Evolutionary conservation across 2,113 vertebrate genomes (phyloP), one percentile per base, ranked within the genome.

Genomic region (Rallus limicola): DNA sequence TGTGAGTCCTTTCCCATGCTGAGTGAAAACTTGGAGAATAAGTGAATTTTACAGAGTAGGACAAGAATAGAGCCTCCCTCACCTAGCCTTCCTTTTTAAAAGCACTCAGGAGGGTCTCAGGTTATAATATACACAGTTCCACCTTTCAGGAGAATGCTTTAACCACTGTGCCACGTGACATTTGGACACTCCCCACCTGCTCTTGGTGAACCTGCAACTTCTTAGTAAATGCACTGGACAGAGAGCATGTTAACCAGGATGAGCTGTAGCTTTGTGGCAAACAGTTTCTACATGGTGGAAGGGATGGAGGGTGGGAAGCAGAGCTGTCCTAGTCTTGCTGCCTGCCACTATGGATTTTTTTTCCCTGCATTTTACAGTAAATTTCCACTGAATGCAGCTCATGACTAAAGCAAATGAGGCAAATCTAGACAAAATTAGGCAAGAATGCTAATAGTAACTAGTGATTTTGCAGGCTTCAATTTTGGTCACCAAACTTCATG

Each of bases 1-100:
- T 5, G 80, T 9, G 4, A 1, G 8, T 70, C 11, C 14, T 83
- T 86, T 81, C 33, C 16, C 21, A 74, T 0, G 0, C 0, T 55
- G 14, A 88, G 20, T 40, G 36, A 88, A 72, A 86, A 82, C 20
- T 42, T 33, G 14, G 11, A 86, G 52, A 80, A 86, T 53, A 91
- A 89, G 59, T 46, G 0, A 68, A 63, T 92, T 84, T 71, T 75
- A 46, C 9, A 8, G 28, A 64, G 40, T 5, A 69, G 44, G 29
- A 62, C 23, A 44, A 15, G 19, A 74, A 74, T 1, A 78, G 38
- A 48, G n/a, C 12, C 26, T 72, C 26, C 20, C 8, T 70, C 36
- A 24, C 56, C 70, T 36, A 74, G 36, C 4, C 36, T 67, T 89
- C 46, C 46, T 75, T 90, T 93, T 60, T 24, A 71, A 75, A 78